A percentile compares a stretch with the other conserved stretches of the same genome.
Conservation (phyloP, 2,797 vertebrate species). For the Limnodromus scolopaceus region DNA sequence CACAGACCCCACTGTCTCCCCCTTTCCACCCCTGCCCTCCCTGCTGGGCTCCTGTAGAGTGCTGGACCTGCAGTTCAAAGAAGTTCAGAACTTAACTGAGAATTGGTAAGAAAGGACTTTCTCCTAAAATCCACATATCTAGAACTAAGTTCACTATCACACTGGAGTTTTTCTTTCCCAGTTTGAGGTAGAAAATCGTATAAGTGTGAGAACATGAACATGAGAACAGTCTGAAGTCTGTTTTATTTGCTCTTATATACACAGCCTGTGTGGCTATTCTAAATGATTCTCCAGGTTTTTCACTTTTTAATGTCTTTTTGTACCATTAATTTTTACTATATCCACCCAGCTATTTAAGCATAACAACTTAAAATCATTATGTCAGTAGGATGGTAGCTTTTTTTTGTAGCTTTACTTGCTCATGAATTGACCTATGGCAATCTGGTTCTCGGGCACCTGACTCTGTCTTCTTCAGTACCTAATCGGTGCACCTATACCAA, state of each 20-base stretch:
- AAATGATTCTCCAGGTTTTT: background rate
- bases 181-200: background rate
- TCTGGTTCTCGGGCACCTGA: background rate
- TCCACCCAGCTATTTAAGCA: background rate
- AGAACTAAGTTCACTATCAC: background rate
- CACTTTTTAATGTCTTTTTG: background rate
- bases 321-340: background rate
- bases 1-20: background rate
- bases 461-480: background rate
- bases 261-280: background rate
- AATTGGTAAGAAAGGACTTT: background rate
- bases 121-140: background rate
- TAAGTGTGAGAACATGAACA: background rate
- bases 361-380: background rate
- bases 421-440: background rate
- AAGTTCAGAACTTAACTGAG: background rate
- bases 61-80: background rate
- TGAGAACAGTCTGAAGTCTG: background rate
- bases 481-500: background rate
- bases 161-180: background rate
- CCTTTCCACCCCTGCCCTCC: background rate
- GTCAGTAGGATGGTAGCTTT: background rate
- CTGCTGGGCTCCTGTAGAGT: background rate
- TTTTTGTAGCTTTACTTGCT: background rate
- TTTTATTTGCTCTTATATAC: background rate